These are phyloP conservation scores for Pangasius djambal DNA, from an alignment of 2,797 vertebrate species.

Conservation along the genomic window DNA sequence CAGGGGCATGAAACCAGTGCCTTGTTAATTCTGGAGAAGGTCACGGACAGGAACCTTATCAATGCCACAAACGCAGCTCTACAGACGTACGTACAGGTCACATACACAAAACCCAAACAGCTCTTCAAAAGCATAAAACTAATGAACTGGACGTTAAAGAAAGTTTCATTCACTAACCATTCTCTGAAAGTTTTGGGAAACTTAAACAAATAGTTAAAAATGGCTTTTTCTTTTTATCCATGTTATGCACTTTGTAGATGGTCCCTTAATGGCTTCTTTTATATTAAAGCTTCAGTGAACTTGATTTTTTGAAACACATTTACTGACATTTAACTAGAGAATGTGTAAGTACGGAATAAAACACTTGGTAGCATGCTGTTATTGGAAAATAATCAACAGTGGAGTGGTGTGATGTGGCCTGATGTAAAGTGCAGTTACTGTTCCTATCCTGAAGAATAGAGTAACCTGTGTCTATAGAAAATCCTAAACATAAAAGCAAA, in stretches of 20 bases:
- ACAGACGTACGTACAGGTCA: constrained; percentile 59
- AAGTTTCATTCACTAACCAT: background rate
- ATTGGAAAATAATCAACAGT: background rate
- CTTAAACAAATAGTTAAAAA: background rate
- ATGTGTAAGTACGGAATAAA: background rate
- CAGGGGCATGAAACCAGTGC: constrained; percentile 89
- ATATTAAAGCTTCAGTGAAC: background rate
- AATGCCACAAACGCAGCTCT: constrained; percentile 83
- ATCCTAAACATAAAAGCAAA: background rate
- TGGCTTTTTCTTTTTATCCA: background rate
- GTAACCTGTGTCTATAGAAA: background rate
- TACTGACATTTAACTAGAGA: background rate
- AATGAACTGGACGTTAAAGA: background rate
- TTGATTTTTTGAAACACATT: background rate
- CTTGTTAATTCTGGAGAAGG: constrained; percentile 88
- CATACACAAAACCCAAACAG: background rate
- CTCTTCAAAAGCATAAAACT: background rate
- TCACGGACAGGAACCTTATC: constrained; percentile 84
- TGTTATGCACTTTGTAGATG: background rate
- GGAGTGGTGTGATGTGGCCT: background rate
- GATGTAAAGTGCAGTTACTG: background rate
- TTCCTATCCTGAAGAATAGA: background rate
- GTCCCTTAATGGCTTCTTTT: background rate
- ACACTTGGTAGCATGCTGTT: background rate
- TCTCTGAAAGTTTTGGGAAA: background rate